Evolutionary conservation across 2,797 vertebrate species (phyloP).

Genomic region (Microchirus variegatus): DNA sequence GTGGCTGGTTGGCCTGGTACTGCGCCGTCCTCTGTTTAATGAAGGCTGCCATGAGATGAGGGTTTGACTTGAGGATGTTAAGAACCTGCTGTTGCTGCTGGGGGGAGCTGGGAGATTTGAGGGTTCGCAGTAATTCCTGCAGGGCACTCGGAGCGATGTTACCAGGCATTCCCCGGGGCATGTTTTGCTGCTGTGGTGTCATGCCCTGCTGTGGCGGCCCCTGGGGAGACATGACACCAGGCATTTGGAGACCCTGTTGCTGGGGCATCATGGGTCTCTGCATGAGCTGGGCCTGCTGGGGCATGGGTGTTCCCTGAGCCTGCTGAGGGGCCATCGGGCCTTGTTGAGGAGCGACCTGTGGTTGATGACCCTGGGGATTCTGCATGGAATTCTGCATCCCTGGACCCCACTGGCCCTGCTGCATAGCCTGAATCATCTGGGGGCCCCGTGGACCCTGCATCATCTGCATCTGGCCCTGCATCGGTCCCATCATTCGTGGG

Average conservation of each 20-base stretch:
- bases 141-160: constrained; percentile 92
- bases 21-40: constrained; percentile 98
- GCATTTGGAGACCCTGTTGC: constrained; percentile 74
- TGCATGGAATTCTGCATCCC: constrained; percentile 85
- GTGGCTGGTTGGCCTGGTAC: constrained; percentile 92
- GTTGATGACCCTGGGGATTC: constrained; percentile 78
- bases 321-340: constrained; percentile 71
- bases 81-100: constrained; percentile 99
- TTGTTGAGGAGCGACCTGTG: constrained; percentile 67
- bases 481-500: constrained; percentile 85
- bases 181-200: constrained; percentile 83
- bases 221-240: constrained; percentile 75
- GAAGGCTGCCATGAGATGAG: constrained; percentile 98
- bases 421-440: constrained; percentile 87
- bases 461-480: constrained; percentile 89
- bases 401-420: constrained; percentile 89
- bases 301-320: constrained; percentile 67
- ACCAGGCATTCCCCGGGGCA: constrained; percentile 83
- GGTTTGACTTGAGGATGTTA: constrained; percentile 97
- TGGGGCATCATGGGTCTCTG: constrained; percentile 82
- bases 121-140: constrained; percentile 93
- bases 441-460: constrained; percentile 87
- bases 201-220: constrained; percentile 83
- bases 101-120: constrained; percentile 96
- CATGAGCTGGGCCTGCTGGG: constrained; percentile 74